phyloP scores from a whole-genome alignment of 2,888 invertebrate species.

The Dione vanillae region DNA sequence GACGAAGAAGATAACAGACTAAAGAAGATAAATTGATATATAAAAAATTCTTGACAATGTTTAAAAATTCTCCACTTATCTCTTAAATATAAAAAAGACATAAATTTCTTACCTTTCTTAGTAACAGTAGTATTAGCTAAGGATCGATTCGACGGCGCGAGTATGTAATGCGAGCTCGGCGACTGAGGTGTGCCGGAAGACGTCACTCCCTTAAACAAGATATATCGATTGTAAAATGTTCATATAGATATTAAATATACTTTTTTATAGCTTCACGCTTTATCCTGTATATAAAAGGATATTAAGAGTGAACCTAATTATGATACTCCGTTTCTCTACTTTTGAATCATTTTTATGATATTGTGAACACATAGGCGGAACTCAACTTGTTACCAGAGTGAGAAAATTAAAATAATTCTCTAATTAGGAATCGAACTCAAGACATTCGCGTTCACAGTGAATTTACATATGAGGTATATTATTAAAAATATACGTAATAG shows the following conservation, averaged over 20 bases:
- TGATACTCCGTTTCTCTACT: too few relatives aligned
- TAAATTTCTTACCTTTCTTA: conserved; percentile 71
- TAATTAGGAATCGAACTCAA: not conserved
- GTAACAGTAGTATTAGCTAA: conserved; percentile 75
- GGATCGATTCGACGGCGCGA: conserved; percentile 74
- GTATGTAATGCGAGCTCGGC: conserved; percentile 78
- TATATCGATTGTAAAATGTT: conserved; percentile 4
- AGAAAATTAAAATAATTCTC: not conserved
- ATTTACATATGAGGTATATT: too few relatives aligned
- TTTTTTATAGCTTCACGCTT: not conserved
- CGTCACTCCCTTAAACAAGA: conserved; percentile 39
- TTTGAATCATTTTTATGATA: too few relatives aligned
- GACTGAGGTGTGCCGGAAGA: conserved; percentile 77
- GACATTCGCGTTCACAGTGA: not conserved
- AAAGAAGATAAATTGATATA: too few relatives aligned
- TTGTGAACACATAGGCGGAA: too few relatives aligned
- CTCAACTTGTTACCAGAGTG: not conserved
- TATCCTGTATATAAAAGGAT: too few relatives aligned
- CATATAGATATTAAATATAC: not conserved
- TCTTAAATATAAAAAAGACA: not conserved
- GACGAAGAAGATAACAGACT: too few relatives aligned
- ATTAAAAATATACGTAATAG: too few relatives aligned
- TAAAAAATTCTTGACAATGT: too few relatives aligned
- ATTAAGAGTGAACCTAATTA: too few relatives aligned
- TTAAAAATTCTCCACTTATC: too few relatives aligned